Evolutionary conservation across 1,140 invertebrate species (phyloP), one percentile per base, ranked within the genome.

Genomic region (Drosophila neocordata): DNA sequence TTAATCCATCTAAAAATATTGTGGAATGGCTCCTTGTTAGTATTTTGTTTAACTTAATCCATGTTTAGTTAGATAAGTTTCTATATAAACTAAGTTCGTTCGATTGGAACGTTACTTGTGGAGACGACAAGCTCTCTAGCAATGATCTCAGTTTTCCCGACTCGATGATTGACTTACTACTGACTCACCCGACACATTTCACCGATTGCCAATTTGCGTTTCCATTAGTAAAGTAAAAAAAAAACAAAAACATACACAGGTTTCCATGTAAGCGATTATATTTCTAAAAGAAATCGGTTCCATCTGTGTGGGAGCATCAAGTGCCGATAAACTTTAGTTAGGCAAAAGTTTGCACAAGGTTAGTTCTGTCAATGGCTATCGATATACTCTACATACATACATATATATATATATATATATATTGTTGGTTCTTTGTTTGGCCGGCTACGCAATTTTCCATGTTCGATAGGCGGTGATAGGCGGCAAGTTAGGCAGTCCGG

Each of bases 121-220:
- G 61, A 51, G n/a, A 18, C 41, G 15, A 44, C 1, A 4, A 18
- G 7, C 41, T 48, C 55, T 52, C 65, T 41, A 24, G 11, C 12
- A 61, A 61, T 62, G 63, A 67, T 69, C 79, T 75, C 71, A 70
- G 73, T 63, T 73, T 73, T 66, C 51, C 69, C 60, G 20, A 52
- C 15, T 35, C 15, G 24, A 69, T 71, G 67, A 65, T 56, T 48
- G 44, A 60, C 15, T 66, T 61, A 71, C 78, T 61, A 71, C 78
- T 1, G 35, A 20, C 34, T 7, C 41, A 20, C 51, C 13, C n/a
- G n/a, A 48, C 38, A 64, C 66, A 63, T 76, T 79, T 79, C 71
- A 41, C 64, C 48, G 52, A 68, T 76, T 81, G 27, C 15, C 34
- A 35, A 13, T 65, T 64, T 80, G 48, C 72, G 62, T 69, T 79